phyloP scores from a whole-genome alignment of 2,113 vertebrate species.

The Pseudolaguvia tuberculata region DNA sequence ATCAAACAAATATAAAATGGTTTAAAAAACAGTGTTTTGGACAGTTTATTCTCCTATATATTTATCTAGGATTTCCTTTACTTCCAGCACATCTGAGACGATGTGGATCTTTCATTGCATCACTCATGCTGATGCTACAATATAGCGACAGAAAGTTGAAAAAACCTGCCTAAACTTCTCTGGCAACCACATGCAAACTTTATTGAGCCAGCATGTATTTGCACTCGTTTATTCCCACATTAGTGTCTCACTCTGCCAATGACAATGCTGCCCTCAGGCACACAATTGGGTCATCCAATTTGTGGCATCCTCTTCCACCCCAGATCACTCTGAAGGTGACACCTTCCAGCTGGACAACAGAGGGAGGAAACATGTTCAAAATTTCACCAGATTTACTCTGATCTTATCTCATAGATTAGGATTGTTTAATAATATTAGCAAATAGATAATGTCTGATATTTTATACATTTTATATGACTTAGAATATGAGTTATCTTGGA shows the following conservation, averaged over 20 bases:
- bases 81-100: too few species aligned
- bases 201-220: conserved; percentile 12
- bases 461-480: neutral
- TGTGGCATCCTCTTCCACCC: conserved; percentile 61
- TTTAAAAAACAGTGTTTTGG: too few species aligned
- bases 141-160: neutral
- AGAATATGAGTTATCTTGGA: neutral
- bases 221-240: neutral
- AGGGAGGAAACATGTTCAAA: neutral
- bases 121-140: neutral
- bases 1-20: too few species aligned
- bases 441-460: too few species aligned
- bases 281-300: conserved; percentile 60
- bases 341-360: neutral
- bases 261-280: conserved; percentile 61
- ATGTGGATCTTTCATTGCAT: conserved; percentile 2
- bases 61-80: too few species aligned
- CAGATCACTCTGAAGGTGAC: conserved; percentile 66
- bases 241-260: conserved; percentile 50
- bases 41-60: too few species aligned
- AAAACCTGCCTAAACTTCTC: neutral
- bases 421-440: neutral
- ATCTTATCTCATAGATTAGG: too few species aligned
- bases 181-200: neutral
- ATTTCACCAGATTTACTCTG: neutral